Base-by-base conservation (phyloP, 2,113 vertebrate species). In the Anoplopoma fimbria region DNA sequence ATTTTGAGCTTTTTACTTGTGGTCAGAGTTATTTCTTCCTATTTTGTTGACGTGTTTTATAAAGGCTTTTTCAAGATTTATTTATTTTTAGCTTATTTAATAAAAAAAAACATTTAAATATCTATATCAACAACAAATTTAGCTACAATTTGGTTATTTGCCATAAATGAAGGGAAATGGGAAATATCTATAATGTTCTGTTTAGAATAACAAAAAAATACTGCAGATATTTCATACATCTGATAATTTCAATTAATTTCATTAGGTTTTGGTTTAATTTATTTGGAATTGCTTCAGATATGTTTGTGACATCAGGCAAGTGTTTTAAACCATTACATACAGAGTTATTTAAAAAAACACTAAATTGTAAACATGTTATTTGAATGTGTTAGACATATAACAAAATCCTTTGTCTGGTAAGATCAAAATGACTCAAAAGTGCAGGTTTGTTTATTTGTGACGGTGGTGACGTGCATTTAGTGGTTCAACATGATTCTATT, bases 1-100 rank as follows among this genome's bases (percentile, higher is more conserved):
- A 78, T 81, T 84, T 83, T 72, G 2, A 83, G 63, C 29, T 69
- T 13, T 76, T 64, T 58, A 53, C 42, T 69, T 68, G 51, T 75
- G 23, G 19, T 77, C 49, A 79, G 77, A 25, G 29, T 53, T 64
- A n/a, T 77, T 64, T 29, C 25, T 72, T 61, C 51, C 40, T 61
- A 61, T 49, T 31, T 34, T 82, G n/a, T 70, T 65, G 51, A 60
- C 61, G 4, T 71, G 9, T 62, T 77, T 81, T 40, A 68, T 51
- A 17, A 38, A 73, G 25, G 23, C 17, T 13, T 45, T 45, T 45
- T 45, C 15, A 14, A 21, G 13, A 57, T 53, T 62, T 73, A 6
- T 27, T 31, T 3, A 9, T 64, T 58, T 45, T 33, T 12, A 45
- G 15, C 23, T 3, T 19, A n/a, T 25, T 27, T n/a, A 9, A 10